Evolutionary conservation across 2,113 vertebrate genomes (phyloP).

Genomic region (Butorides virescens): DNA sequence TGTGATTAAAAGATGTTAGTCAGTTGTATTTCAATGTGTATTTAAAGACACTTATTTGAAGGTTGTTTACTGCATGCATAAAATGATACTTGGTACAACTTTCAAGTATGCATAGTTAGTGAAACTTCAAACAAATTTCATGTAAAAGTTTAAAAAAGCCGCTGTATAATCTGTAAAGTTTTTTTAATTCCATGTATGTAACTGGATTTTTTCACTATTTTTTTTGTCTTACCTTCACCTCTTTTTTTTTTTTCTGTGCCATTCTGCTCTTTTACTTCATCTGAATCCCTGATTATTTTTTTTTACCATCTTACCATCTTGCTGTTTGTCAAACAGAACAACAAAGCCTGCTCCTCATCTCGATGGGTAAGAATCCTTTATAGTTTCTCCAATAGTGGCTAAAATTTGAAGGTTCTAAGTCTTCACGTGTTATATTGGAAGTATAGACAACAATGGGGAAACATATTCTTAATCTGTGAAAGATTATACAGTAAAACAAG

Average conservation of each 20-base stretch:
- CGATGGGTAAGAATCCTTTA: conserved; percentile 84
- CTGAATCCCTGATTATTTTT: conserved; percentile 57
- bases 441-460: neutral
- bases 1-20: neutral
- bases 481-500: neutral
- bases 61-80: conserved; percentile 41
- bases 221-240: conserved; percentile 70
- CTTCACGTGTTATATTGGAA: neutral
- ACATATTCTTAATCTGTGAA: neutral
- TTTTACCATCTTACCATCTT: conserved; percentile 63
- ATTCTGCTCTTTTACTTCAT: conserved; percentile 64
- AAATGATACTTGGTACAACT: neutral
- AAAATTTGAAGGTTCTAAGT: neutral
- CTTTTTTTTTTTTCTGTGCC: conserved; percentile 47
- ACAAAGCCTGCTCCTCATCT: conserved; percentile 95
- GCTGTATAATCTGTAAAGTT: neutral
- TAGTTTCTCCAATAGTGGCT: neutral
- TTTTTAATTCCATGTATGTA: conserved; percentile 9
- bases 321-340: conserved; percentile 84
- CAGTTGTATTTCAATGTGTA: neutral
- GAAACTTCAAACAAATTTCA: neutral
- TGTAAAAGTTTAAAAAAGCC: neutral
- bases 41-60: neutral
- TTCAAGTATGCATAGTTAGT: neutral
- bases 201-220: conserved; percentile 52